A percentile compares a stretch with the other conserved stretches of the same genome.
These are phyloP conservation scores for Drosophila auraria DNA, from an alignment of 1,140 invertebrate genomes.

Conservation along the genomic window DNA sequence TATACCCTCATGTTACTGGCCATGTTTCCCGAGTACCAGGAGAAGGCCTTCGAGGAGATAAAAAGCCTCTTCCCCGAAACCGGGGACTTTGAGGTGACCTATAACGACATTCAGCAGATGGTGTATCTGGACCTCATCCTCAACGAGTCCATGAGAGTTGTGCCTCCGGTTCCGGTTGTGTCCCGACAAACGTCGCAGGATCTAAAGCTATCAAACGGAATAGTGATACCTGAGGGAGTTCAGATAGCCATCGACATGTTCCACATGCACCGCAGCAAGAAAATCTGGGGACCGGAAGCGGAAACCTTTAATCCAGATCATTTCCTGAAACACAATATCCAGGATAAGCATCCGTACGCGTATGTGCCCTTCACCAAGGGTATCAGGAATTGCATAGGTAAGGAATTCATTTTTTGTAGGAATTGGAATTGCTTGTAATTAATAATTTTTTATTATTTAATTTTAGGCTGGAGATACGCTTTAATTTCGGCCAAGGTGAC, in stretches of 20 bases:
- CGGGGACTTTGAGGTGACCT: constrained; percentile 85
- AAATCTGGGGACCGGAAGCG: constrained; percentile 73
- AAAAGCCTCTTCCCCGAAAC: constrained; percentile 86
- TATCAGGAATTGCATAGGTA: constrained; percentile 81
- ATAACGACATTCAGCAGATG: constrained; percentile 87
- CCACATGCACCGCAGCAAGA: constrained; percentile 69
- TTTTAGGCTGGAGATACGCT: constrained; percentile 77
- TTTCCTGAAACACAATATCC: constrained; percentile 64
- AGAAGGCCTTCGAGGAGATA: constrained; percentile 88
- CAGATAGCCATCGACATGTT: constrained; percentile 65
- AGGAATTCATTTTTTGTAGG: not conserved
- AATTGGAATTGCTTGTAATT: not conserved
- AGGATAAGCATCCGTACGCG: constrained; percentile 67
- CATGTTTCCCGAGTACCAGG: constrained; percentile 85
- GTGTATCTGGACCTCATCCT: constrained; percentile 88
- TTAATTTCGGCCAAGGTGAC: constrained; percentile 72
- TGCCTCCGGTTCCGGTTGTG: constrained; percentile 75
- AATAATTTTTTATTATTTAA: not conserved
- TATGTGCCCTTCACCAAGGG: constrained; percentile 81
- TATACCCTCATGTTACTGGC: constrained; percentile 71
- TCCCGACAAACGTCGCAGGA: constrained; percentile 66
- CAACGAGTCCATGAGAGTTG: constrained; percentile 87
- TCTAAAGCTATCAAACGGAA: constrained; percentile 55
- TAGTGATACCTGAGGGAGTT: constrained; percentile 58
- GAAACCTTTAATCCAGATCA: constrained; percentile 78